phyloP scores from a whole-genome alignment of 2,113 vertebrate species.

The Corythaeola cristata region DNA sequence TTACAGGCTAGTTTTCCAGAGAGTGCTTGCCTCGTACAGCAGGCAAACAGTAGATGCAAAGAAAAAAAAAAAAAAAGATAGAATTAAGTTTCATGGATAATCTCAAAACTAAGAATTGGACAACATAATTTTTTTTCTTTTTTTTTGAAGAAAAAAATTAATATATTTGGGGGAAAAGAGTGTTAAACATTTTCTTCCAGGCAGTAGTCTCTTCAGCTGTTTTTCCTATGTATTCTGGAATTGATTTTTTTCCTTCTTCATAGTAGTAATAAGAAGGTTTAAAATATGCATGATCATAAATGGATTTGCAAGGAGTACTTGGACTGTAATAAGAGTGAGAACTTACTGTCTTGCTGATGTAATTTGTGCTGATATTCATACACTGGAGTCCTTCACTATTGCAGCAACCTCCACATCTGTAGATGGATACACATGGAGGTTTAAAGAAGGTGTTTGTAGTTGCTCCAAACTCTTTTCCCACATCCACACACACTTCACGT shows the following conservation, averaged over 20 bases:
- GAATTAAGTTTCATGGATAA: background rate
- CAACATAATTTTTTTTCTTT: background rate
- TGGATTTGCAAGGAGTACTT: background rate
- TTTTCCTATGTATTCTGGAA: background rate
- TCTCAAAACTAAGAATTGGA: background rate
- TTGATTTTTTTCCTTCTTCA: background rate
- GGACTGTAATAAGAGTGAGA: background rate
- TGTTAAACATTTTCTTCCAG: background rate
- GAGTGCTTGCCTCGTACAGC: background rate
- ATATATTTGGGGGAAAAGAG: background rate
- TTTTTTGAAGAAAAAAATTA: background rate
- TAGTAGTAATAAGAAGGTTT: background rate
- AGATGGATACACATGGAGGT: constrained; percentile 97
- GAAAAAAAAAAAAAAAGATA: background rate
- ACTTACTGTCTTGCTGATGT: constrained; percentile 97
- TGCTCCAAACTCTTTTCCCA: constrained; percentile 97
- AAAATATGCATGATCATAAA: background rate
- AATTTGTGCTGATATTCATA: constrained; percentile 92
- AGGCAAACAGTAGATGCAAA: background rate
- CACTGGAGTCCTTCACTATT: constrained; percentile 96
- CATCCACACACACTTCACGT: constrained; percentile 97
- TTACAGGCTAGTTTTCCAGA: background rate
- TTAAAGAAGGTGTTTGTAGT: constrained; percentile 99
- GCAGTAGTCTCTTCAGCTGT: background rate
- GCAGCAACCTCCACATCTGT: constrained; percentile 99